Conservation (phyloP, 1,140 invertebrate genomes). For the Drepana arcuata region DNA sequence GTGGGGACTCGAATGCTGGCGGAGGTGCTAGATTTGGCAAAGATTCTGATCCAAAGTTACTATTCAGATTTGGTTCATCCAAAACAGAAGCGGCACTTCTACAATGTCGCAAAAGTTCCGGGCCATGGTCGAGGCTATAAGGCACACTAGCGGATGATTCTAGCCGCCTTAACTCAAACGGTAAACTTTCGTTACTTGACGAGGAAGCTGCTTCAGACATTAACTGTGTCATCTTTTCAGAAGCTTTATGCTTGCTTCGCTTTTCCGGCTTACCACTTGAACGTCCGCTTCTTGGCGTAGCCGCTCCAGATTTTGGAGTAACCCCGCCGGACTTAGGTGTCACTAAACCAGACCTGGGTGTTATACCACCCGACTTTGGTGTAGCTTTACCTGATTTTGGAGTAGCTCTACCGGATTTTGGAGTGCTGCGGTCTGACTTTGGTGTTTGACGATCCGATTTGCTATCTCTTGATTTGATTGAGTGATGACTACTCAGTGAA, state of each 20-base stretch:
- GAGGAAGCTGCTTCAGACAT: constrained; percentile 70
- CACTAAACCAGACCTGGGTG: constrained; percentile 49
- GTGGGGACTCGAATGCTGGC: constrained; percentile 70
- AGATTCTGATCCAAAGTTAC: constrained; percentile 73
- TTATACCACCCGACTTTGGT: constrained; percentile 50
- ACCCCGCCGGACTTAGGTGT: constrained; percentile 57
- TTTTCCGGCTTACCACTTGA: constrained; percentile 63
- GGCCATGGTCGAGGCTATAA: constrained; percentile 70
- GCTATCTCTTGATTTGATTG: constrained; percentile 64
- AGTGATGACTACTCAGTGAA: constrained; percentile 67
- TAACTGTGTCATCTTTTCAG: constrained; percentile 66
- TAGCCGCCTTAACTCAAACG: constrained; percentile 66
- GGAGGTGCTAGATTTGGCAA: constrained; percentile 76
- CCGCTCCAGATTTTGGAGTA: constrained; percentile 53
- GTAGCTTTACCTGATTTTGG: constrained; percentile 53
- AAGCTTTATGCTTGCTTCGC: constrained; percentile 61
- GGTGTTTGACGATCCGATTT: constrained; percentile 56
- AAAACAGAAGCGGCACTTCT: constrained; percentile 75
- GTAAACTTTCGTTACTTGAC: constrained; percentile 69
- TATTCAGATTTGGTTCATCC: constrained; percentile 65
- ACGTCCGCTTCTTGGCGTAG: constrained; percentile 58
- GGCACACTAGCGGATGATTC: constrained; percentile 75
- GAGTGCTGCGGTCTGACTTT: constrained; percentile 58
- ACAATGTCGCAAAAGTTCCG: constrained; percentile 72
- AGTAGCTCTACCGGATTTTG: constrained; percentile 53